These are phyloP conservation scores for Pteria penguin DNA, from an alignment of 2,888 invertebrate genomes.

Conservation along the genomic window DNA sequence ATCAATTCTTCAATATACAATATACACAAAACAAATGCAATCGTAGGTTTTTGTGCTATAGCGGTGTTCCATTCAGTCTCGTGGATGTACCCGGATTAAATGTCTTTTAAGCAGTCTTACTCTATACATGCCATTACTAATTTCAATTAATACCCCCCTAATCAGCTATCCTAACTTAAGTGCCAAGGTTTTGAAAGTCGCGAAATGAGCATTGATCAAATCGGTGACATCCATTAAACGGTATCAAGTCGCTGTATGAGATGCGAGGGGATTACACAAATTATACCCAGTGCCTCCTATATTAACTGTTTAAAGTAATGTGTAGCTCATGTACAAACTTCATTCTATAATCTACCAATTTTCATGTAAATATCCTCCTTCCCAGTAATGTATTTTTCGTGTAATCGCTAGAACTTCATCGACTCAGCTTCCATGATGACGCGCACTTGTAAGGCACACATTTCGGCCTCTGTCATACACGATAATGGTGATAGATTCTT, in stretches of 20 bases:
- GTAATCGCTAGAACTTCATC: slow-evolving; percentile 33
- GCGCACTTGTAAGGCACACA: slow-evolving; percentile 13
- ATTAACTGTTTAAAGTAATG: neutral
- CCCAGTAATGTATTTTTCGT: slow-evolving; percentile 44
- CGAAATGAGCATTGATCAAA: neutral
- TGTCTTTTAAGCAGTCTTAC: neutral
- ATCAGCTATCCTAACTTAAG: neutral
- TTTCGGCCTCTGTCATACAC: neutral
- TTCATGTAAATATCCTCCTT: slow-evolving; percentile 10
- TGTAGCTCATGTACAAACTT: neutral
- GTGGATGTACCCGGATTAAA: neutral
- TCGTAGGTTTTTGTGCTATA: neutral
- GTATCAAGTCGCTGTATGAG: slow-evolving; percentile 4
- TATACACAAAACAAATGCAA: neutral
- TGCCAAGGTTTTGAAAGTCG: no score
- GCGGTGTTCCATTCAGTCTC: neutral
- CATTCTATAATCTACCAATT: slow-evolving; percentile 6
- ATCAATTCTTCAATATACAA: no score
- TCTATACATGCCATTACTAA: neutral
- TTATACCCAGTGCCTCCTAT: slow-evolving; percentile 1
- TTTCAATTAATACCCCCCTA: neutral
- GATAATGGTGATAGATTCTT: no score
- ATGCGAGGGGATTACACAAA: slow-evolving; percentile 3
- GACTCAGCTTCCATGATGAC: slow-evolving; percentile 17
- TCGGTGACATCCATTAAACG: neutral